Percentiles rank a stretch among this genome's conserved stretches.
phyloP scores from a whole-genome alignment of 2,797 vertebrate genomes.

The Hypotaenidia philippensis region DNA sequence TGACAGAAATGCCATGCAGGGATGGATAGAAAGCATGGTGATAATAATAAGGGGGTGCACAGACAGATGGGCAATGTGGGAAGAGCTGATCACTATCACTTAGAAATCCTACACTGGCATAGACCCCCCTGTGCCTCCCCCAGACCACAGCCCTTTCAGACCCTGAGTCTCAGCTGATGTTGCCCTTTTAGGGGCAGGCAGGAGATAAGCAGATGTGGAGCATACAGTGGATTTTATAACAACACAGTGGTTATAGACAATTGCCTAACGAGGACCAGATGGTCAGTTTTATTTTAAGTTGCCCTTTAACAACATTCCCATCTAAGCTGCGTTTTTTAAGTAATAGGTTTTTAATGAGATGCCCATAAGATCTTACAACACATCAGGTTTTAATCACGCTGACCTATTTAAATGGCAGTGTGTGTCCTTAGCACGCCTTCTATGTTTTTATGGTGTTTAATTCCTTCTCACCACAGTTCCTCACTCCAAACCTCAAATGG shows the following conservation, averaged over 20 bases:
- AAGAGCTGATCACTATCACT: background rate
- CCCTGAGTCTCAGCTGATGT: background rate
- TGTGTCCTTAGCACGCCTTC: conserved; percentile 38
- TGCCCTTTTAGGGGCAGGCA: conserved; percentile 60
- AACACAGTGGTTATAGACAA: conserved; percentile 73
- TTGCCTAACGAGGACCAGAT: conserved; percentile 76
- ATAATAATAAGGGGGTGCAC: background rate
- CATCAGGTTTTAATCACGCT: conserved; percentile 59
- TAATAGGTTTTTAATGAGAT: conserved; percentile 73
- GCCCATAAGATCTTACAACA: conserved; percentile 56
- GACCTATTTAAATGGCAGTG: conserved; percentile 33
- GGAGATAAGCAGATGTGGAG: conserved; percentile 75
- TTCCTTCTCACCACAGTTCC: conserved; percentile 15
- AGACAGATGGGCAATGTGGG: background rate
- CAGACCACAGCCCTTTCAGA: background rate
- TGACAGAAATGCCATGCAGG: background rate
- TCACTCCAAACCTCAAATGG: conserved; percentile 55
- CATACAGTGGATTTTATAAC: conserved; percentile 71
- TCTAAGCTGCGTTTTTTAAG: conserved; percentile 69
- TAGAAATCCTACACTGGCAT: background rate
- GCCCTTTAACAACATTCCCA: conserved; percentile 72
- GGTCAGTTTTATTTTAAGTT: conserved; percentile 75
- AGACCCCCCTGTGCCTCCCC: background rate
- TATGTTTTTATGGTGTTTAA: conserved; percentile 51
- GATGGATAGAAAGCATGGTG: background rate